Percentiles rank a stretch among this genome's conserved stretches.
These are phyloP conservation scores for Oasisia sp. DNA, from an alignment of 2,888 invertebrate genomes.

Conservation along the genomic window DNA sequence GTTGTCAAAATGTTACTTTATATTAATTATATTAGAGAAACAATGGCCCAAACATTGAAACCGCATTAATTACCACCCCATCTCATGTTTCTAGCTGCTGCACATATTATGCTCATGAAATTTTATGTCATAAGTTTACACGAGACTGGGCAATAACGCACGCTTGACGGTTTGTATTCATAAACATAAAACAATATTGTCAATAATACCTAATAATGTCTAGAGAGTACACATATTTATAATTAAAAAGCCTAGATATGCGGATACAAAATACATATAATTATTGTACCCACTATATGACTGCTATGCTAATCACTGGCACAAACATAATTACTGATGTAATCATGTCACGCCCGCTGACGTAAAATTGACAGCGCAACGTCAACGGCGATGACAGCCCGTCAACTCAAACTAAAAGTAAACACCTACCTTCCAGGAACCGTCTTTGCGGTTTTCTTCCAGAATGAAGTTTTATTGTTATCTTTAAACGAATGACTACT, in stretches of 20 bases:
- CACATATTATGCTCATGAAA: too few relatives aligned
- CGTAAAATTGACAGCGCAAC: neutral
- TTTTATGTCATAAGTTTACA: too few relatives aligned
- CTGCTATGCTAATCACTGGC: neutral
- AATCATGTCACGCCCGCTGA: neutral
- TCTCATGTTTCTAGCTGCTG: too few relatives aligned
- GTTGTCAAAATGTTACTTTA: too few relatives aligned
- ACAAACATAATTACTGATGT: neutral
- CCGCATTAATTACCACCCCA: too few relatives aligned
- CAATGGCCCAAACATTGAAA: too few relatives aligned
- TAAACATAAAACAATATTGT: too few relatives aligned
- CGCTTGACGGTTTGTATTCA: too few relatives aligned
- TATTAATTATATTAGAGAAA: too few relatives aligned
- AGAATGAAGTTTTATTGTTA: slow-evolving; percentile 5
- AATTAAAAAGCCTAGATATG: neutral
- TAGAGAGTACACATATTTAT: neutral
- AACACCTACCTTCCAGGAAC: slow-evolving; percentile 13
- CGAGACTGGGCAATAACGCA: too few relatives aligned
- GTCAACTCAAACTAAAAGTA: neutral
- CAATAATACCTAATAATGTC: too few relatives aligned
- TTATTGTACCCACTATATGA: neutral
- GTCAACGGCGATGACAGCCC: slow-evolving; percentile 6
- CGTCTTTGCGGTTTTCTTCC: slow-evolving; percentile 7
- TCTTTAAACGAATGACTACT: slow-evolving; percentile 13
- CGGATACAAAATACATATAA: neutral